These are phyloP conservation scores for Gisinianus flammeolus DNA, from an alignment of 2,888 invertebrate species.

Conservation along the genomic window DNA sequence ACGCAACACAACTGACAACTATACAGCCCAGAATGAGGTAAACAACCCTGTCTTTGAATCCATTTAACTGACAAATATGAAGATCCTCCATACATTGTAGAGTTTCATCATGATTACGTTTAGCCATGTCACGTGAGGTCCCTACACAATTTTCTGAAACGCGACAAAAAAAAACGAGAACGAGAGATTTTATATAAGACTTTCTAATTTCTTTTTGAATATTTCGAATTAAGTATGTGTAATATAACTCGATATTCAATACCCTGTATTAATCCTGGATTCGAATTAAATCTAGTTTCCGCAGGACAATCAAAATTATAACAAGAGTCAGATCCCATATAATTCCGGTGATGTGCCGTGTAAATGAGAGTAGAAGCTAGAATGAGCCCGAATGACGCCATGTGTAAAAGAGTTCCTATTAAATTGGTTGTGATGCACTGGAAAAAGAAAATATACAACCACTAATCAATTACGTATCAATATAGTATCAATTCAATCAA, in stretches of 20 bases:
- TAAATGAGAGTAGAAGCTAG: conserved; percentile 16
- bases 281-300: too few species aligned
- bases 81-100: conserved; percentile 14
- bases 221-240: too few species aligned
- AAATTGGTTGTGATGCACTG: conserved; percentile 8
- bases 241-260: too few species aligned
- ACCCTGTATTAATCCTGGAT: too few species aligned
- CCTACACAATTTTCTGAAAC: too few species aligned
- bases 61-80: conserved; percentile 12
- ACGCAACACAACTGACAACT: not conserved
- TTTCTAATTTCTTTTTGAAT: too few species aligned
- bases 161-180: too few species aligned
- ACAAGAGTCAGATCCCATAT: conserved; percentile 8
- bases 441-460: not conserved
- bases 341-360: not conserved
- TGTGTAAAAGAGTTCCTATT: not conserved
- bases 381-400: conserved; percentile 1
- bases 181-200: too few species aligned
- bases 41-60: conserved; percentile 19
- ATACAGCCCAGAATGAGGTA: conserved; percentile 9
- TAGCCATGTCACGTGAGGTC: not conserved
- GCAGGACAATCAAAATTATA: not conserved
- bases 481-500: too few species aligned
- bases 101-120: not conserved
- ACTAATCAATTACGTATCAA: too few species aligned